Evolutionary conservation across 1,140 invertebrate species (phyloP).

Genomic region (Drosophila nebulosa): DNA sequence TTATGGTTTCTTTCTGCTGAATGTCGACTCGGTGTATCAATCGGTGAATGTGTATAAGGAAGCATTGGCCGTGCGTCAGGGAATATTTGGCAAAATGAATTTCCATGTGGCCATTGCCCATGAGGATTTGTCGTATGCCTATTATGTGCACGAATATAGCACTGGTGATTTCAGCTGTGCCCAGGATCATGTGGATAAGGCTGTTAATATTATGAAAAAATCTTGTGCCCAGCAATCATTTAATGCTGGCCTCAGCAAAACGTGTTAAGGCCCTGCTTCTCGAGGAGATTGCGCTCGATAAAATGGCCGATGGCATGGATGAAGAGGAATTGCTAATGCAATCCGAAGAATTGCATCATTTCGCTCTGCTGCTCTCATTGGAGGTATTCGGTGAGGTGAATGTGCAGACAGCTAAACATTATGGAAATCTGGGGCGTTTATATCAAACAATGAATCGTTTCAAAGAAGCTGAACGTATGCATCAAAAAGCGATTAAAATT

Average conservation of each 20-base stretch:
- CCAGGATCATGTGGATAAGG: slow-evolving; percentile 89
- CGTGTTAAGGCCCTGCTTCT: slow-evolving; percentile 94
- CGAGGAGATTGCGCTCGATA: slow-evolving; percentile 95
- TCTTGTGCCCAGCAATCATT: slow-evolving; percentile 89
- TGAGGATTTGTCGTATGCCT: slow-evolving; percentile 95
- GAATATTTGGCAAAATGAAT: slow-evolving; percentile 91
- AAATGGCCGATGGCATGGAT: slow-evolving; percentile 80
- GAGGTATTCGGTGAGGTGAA: slow-evolving; percentile 94
- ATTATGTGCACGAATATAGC: slow-evolving; percentile 95
- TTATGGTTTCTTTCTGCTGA: slow-evolving; percentile 94
- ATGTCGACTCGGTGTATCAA: slow-evolving; percentile 91
- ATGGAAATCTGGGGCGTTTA: slow-evolving; percentile 93
- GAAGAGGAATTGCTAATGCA: slow-evolving; percentile 84
- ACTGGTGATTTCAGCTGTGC: slow-evolving; percentile 91
- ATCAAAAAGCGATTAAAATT: slow-evolving; percentile 93
- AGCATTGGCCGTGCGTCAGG: slow-evolving; percentile 87
- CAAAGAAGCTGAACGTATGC: slow-evolving; percentile 93
- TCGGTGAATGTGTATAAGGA: slow-evolving; percentile 92
- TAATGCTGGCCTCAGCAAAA: slow-evolving; percentile 93
- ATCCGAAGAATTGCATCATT: slow-evolving; percentile 91
- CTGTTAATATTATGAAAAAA: slow-evolving; percentile 91
- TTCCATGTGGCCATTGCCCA: slow-evolving; percentile 92
- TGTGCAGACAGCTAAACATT: slow-evolving; percentile 96
- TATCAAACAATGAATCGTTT: slow-evolving; percentile 96
- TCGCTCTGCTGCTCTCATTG: slow-evolving; percentile 88